Evolutionary conservation across 2,797 vertebrate species (phyloP), one percentile per base, ranked within the genome.

Genomic region (Bucorvus abyssinicus): DNA sequence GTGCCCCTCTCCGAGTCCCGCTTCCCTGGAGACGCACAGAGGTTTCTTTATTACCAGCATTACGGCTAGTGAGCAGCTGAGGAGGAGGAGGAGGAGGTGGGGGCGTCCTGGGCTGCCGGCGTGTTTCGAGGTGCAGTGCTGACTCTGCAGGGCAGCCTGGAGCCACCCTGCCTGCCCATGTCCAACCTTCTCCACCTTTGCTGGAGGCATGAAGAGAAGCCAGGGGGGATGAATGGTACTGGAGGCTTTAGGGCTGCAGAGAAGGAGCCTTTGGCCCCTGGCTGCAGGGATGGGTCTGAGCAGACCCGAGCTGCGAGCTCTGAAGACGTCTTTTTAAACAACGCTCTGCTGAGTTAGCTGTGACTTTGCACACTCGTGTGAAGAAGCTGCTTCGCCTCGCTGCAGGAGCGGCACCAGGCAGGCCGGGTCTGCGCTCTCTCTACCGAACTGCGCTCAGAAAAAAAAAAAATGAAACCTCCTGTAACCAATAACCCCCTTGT

Each of bases 1-100:
- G 97, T 97, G 94, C 85, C 77, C 96, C 92, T 92, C 89, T 84
- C 96, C 5, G 47, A 94, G 95, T 93, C 96, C 97, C 7, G 67
- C 97, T 97, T 97, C 97, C 97, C 97, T 95, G 96, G 97, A 98
- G 97, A 97, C 76, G 7, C 94, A 97, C 97, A 97, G 97, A 97
- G 97, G 94, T 96, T 96, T 77, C 95, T 97, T 98, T 97, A 96
- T 98, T 90, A 90, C 65, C 88, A 6, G 89, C 90, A 1, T 56
- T n/a, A 8, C 0, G 63, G 84, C 95, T 80, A 87, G 81, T 6
- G 52, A 90, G 95, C 60, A 71, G 87, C 34, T 94, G 84, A 71
- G 88, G 61, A 44, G 26, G 52, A 69, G 64, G 29, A 64, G 64
- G 65, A 34, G 44, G 50, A 69, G 45, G 45, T 27, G 57, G 59